Evolutionary conservation across 2,888 invertebrate genomes (phyloP), one percentile per base, ranked within the genome.

Genomic region (Caenorhabditis wallacei): DNA sequence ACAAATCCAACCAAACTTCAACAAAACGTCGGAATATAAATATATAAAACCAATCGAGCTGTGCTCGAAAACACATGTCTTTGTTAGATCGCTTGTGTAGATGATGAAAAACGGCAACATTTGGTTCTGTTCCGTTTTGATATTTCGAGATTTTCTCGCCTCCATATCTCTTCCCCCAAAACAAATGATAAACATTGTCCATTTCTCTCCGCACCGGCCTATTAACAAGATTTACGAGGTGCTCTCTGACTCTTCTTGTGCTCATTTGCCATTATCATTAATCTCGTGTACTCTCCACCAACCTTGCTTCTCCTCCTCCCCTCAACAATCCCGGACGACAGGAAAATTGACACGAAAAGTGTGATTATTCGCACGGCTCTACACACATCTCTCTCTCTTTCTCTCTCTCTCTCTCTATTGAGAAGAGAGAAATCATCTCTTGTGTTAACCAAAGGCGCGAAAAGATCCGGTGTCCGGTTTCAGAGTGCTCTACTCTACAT

Each of bases 131-230:
- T 48, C 46, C 46, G 2, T 18, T 48, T 8, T 48, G 18, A 5
- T n/a, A 3, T 18, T 2, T 40, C 40, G 2, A 10, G n/a, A n/a
- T 13, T 40, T 40, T 40, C 40, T 40, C 7, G 11, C 40, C 40
- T 40, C 57, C 66, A 75, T 75, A 75, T 75, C 75, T 75, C 75
- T 75, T 75, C 59, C 35, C 61, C 35, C 61, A 59, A 76, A 76
- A 76, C 68, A 76, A 76, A 76, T 69, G 76, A 76, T 76, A 76
- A 76, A 68, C 75, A 75, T 66, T 75, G 75, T 75, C 75, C 48
- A 57, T 53, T 43, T 37, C 40, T 24, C 61, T 37, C 48, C 40
- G 40, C 72, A 35, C 26, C 24, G 24, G 2, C 11, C 76, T 37
- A 68, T 68, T 68, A 76, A 68, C 76, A 76, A 76, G 76, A 76